Base-by-base conservation (phyloP, 2,113 vertebrate species). In the Sinocyclocheilus grahami region DNA sequence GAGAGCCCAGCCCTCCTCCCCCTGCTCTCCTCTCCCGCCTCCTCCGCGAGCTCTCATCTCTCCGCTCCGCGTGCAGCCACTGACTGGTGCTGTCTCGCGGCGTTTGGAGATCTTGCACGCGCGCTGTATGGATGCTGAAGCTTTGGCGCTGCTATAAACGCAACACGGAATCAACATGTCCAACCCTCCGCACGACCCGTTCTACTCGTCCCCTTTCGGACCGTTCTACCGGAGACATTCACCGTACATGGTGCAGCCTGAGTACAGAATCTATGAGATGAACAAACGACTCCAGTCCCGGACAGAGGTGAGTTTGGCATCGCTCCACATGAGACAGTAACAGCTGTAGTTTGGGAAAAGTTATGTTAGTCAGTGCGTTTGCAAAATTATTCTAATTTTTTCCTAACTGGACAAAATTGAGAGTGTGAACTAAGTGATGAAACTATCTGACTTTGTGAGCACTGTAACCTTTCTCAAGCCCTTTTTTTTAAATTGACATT, bases 141-240 rank as follows among this genome's bases (percentile, higher is more conserved):
- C 39, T 82, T 42, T 9, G 63, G 46, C 67, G 82, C 67, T 72
- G 94, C 94, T 93, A 90, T 88, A 96, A 95, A 91, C 93, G 92
- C 93, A 90, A 93, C 93, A 91, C 93, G 94, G 94, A 93, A 84
- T 84, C 96, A 96, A 91, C 92, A 99, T 99, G 98, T 97, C 97
- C 95, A 98, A 97, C 95, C 93, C 97, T 88, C 97, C 96, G 90
- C 97, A 99, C 93, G 98, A 99, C 96, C 98, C 98, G 90, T 99
- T 99, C 96, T 99, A 99, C 96, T 98, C 98, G 92, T 99, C 98
- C 91, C 98, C 98, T 86, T 99, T 99, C 95, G 98, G 97, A 95
- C 98, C 98, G 92, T 99, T 99, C 96, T 99, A 99, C 96, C 95
- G 97, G 96, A 96, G 98, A 90, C 98, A 99, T 92, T 96, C 98